Base-by-base conservation (phyloP, 2,888 invertebrate species). In the Calliopum simillimum region DNA sequence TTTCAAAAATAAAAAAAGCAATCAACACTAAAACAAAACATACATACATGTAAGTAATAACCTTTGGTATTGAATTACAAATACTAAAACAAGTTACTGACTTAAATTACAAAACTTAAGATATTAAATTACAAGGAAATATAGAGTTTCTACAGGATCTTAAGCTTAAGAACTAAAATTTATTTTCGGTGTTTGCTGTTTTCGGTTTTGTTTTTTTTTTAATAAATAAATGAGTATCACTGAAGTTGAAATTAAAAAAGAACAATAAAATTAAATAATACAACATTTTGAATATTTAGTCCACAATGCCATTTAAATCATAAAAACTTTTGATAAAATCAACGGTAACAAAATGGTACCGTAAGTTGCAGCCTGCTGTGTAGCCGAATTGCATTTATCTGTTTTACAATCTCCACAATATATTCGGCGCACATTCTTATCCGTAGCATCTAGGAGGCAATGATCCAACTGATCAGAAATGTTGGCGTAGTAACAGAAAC, bases 401-500 rank as follows among this genome's bases (percentile, higher is more conserved):
- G 78, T 78, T 55, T 79, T 74, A 69, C 84, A 85, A 73, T 85
- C 84, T 72, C 81, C 76, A 63, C 84, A 85, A 72, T 81, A 85
- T 70, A 81, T 75, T 56, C 81, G 81, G 12, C 73, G 75, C 8
- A 82, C 80, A 73, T 77, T 84, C 69, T 80, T 82, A 72, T 84
- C 85, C 47, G 82, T 80, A 25, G 81, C 76, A 58, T 82, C 76
- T 33, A 72, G 67, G 43, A 78, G 79, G 76, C 84, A 85, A 33
- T 79, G 76, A 43, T 81, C 78, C 63, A 84, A 68, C 1, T 81
- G 77, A 72, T 85, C 85, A 19, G 85, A 82, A 66, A 84, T 83
- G 70, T 84, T 84, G 76, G 84, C 84, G 73, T 83, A 85, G 75
- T 84, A 85, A 68, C 84, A 85, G 73, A 83, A 85, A 23, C 84